Percentiles rank a stretch among this genome's conserved stretches.
Conservation (phyloP, 2,888 invertebrate genomes). For the Unio pictorum region DNA sequence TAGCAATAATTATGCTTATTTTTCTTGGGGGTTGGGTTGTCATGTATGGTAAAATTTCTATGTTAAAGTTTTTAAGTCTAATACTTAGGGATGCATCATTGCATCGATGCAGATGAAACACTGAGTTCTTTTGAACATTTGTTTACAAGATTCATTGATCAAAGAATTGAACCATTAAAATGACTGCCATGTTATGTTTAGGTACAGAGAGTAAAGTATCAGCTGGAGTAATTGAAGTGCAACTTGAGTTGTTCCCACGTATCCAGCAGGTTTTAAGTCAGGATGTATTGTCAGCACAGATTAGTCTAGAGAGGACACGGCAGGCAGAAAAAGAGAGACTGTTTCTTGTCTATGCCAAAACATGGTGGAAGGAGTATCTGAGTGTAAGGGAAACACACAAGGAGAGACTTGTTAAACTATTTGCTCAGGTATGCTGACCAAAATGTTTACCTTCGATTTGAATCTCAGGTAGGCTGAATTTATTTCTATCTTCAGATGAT, state of each 20-base stretch:
- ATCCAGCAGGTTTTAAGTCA: slow-evolving; percentile 50
- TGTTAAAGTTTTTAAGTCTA: neutral
- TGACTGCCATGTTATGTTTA: slow-evolving; percentile 16
- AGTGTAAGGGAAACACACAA: slow-evolving; percentile 67
- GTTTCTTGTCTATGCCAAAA: slow-evolving; percentile 72
- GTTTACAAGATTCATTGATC: too few relatives aligned
- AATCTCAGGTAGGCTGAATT: slow-evolving; percentile 54
- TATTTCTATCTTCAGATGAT: neutral
- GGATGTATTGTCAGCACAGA: slow-evolving; percentile 64
- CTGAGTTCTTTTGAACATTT: too few relatives aligned
- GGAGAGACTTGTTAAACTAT: slow-evolving; percentile 71
- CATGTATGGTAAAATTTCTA: neutral
- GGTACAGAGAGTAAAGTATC: slow-evolving; percentile 67
- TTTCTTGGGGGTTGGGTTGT: too few relatives aligned
- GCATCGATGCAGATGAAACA: too few relatives aligned
- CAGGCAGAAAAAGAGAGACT: slow-evolving; percentile 69
- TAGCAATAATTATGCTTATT: too few relatives aligned
- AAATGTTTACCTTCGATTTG: neutral
- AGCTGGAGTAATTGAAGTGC: slow-evolving; percentile 68
- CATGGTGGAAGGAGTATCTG: slow-evolving; percentile 72
- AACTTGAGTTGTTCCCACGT: slow-evolving; percentile 66
- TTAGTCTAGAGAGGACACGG: slow-evolving; percentile 62
- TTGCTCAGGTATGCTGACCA: slow-evolving; percentile 64
- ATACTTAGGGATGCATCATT: too few relatives aligned
- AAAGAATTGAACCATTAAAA: too few relatives aligned